Evolutionary conservation across 1,140 invertebrate genomes (phyloP).

Genomic region (Aphelenchoides besseyi): DNA sequence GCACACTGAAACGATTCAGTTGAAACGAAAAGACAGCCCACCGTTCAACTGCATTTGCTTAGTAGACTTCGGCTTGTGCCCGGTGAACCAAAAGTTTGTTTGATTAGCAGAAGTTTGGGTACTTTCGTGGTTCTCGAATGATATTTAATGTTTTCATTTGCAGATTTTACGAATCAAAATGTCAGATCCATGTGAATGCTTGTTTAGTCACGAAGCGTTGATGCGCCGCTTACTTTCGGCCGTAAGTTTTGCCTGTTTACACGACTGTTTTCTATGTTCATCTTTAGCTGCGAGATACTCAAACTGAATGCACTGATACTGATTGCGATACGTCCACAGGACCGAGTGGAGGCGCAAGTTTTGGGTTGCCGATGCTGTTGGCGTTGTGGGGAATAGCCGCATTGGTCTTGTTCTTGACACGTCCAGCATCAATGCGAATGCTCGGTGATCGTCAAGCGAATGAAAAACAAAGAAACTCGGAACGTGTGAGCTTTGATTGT

Average conservation of each 20-base stretch:
- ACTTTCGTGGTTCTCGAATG: not conserved
- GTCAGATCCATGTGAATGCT: conserved; percentile 10
- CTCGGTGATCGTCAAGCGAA: not conserved
- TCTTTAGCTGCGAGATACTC: conserved; percentile 1
- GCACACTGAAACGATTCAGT: not conserved
- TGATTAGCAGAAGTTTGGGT: not conserved
- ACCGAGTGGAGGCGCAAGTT: not conserved
- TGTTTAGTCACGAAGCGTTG: conserved; percentile 1
- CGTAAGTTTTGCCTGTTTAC: not conserved
- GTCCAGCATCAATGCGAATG: not conserved
- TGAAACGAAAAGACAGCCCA: not conserved
- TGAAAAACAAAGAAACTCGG: not conserved
- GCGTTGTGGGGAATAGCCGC: conserved; percentile 5
- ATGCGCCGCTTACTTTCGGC: conserved; percentile 6
- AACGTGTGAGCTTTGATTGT: not conserved
- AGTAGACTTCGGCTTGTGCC: not conserved
- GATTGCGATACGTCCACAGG: not conserved
- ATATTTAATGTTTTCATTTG: not conserved
- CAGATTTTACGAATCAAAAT: not conserved
- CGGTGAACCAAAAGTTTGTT: not conserved
- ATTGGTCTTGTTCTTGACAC: conserved; percentile 1
- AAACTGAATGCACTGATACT: conserved; percentile 8
- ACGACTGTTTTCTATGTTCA: not conserved
- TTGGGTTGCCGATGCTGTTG: not conserved
- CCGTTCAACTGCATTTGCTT: not conserved